phyloP scores from a whole-genome alignment of 53 echinoderm and acorn worm genomes.

The Henricia sp. region DNA sequence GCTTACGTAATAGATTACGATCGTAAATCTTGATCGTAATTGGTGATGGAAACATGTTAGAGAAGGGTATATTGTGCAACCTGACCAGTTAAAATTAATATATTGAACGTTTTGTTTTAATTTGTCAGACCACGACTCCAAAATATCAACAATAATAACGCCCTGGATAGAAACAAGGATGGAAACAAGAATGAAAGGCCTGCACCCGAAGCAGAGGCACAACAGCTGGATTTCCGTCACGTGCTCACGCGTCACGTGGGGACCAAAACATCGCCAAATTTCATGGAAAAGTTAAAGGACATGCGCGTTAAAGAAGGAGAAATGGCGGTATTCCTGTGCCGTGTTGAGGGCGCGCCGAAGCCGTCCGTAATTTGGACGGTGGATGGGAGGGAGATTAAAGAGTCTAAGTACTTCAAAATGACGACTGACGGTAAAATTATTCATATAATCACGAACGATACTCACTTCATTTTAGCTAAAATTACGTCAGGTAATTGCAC shows the following conservation, averaged over 20 bases:
- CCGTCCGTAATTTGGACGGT: conserved; percentile 82
- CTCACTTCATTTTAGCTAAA: too few species aligned
- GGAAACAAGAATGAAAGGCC: too few species aligned
- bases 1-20: too few species aligned
- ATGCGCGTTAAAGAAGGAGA: conserved; percentile 76
- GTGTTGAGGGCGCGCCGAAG: conserved; percentile 70
- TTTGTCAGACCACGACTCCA: conserved; percentile 80
- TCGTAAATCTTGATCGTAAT: too few species aligned
- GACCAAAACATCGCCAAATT: conserved; percentile 77
- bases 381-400: conserved; percentile 84
- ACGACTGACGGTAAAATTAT: conserved; percentile 84
- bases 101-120: neutral
- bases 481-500: too few species aligned
- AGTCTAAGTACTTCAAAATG: conserved; percentile 98
- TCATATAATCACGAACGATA: too few species aligned
- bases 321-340: conserved; percentile 77
- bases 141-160: conserved; percentile 75
- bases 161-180: conserved; percentile 52
- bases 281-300: conserved; percentile 61
- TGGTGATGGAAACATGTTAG: too few species aligned
- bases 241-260: conserved; percentile 92
- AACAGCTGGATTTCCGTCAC: conserved; percentile 95
- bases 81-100: neutral
- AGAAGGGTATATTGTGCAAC: neutral
- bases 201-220: conserved; percentile 68